A percentile compares a stretch with the other conserved stretches of the same genome.
Evolutionary conservation across 2,888 invertebrate genomes (phyloP).

Genomic region (Polyploca ridens): DNA sequence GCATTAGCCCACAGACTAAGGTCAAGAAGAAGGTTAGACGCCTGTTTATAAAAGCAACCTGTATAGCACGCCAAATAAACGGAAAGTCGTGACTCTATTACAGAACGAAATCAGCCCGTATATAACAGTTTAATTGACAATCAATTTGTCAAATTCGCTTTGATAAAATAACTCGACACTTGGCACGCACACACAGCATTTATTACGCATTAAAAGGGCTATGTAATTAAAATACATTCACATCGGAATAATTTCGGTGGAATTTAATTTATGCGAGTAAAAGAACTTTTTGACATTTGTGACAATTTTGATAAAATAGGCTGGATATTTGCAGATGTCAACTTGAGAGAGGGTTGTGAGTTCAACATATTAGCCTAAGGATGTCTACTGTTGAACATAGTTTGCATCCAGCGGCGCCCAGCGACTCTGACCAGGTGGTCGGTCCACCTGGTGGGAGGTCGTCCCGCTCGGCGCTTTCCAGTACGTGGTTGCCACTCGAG

Average conservation of each 20-base stretch:
- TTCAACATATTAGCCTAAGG: too few relatives aligned
- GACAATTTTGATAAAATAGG: too few relatives aligned
- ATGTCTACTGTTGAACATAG: too few relatives aligned
- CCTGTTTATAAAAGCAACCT: conserved; percentile 11
- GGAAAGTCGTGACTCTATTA: not conserved
- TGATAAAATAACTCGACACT: conserved; percentile 4
- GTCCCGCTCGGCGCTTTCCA: too few relatives aligned
- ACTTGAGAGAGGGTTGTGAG: too few relatives aligned
- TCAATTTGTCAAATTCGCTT: conserved; percentile 32
- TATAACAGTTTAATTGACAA: conserved; percentile 28
- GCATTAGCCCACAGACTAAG: not conserved
- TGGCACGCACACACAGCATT: not conserved
- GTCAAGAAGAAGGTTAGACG: conserved; percentile 9
- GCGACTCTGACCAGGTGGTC: too few relatives aligned
- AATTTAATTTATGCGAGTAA: not conserved
- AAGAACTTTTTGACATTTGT: too few relatives aligned
- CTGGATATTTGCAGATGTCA: too few relatives aligned
- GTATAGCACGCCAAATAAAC: not conserved
- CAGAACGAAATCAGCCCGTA: conserved; percentile 16
- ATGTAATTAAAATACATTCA: not conserved
- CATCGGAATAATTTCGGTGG: too few relatives aligned
- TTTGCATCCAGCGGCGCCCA: too few relatives aligned
- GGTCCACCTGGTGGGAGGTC: too few relatives aligned
- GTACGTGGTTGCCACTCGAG: too few relatives aligned
- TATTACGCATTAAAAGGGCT: conserved; percentile 7